phyloP scores from a whole-genome alignment of 1,140 invertebrate genomes.

The Aethina tumida region DNA sequence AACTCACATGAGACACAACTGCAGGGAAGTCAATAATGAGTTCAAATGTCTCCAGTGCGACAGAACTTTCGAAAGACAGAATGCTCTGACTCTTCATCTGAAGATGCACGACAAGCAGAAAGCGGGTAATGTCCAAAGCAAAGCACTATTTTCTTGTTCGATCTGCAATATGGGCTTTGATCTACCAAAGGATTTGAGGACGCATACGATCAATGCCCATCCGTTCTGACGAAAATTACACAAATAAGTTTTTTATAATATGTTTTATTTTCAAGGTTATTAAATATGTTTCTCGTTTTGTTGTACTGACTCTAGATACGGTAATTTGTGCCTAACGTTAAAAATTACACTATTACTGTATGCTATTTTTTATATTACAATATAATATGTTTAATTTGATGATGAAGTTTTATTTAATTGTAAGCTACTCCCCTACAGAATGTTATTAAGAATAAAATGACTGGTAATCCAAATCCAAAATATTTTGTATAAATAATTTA shows the following conservation, averaged over 20 bases:
- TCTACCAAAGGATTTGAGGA: slow-evolving; percentile 29
- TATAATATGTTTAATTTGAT: too few species aligned
- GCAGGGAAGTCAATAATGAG: slow-evolving; percentile 18
- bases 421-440: too few species aligned
- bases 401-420: too few species aligned
- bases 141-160: slow-evolving; percentile 25
- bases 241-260: slow-evolving; percentile 1
- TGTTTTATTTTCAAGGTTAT: too few species aligned
- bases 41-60: slow-evolving; percentile 27
- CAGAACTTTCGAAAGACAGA: slow-evolving; percentile 29
- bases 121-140: not conserved
- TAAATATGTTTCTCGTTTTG: too few species aligned
- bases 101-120: slow-evolving; percentile 30
- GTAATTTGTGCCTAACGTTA: too few species aligned
- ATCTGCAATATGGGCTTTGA: slow-evolving; percentile 29
- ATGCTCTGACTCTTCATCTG: slow-evolving; percentile 27
- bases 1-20: slow-evolving; percentile 22
- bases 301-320: too few species aligned
- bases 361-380: too few species aligned
- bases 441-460: too few species aligned
- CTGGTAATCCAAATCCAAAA: too few species aligned
- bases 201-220: slow-evolving; percentile 29
- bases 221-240: slow-evolving; percentile 23
- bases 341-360: too few species aligned
- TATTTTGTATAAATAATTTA: too few species aligned